phyloP scores from a whole-genome alignment of 2,888 invertebrate species.

The Acanthosoma haemorrhoidale region DNA sequence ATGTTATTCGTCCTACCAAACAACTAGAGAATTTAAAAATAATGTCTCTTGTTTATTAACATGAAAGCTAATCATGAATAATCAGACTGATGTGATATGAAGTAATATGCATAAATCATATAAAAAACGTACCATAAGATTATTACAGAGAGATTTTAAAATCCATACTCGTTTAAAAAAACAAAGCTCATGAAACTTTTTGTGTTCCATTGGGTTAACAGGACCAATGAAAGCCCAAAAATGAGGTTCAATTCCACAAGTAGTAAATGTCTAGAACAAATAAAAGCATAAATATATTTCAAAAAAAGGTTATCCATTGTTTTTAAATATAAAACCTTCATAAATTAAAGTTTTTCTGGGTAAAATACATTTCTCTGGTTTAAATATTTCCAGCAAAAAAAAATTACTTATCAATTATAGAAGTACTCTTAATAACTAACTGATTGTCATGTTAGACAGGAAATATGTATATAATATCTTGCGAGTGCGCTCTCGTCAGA shows the following conservation, averaged over 20 bases:
- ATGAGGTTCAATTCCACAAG: constrained; percentile 52
- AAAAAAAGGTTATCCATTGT: background rate
- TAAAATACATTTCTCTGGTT: too few relatives aligned
- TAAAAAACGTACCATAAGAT: constrained; percentile 41
- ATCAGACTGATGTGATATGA: too few relatives aligned
- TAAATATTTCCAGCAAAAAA: too few relatives aligned
- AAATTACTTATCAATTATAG: too few relatives aligned
- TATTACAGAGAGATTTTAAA: constrained; percentile 54
- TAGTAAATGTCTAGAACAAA: constrained; percentile 48
- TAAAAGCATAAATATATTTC: background rate
- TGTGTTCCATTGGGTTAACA: constrained; percentile 49
- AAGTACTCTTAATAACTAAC: too few relatives aligned
- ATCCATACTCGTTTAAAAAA: constrained; percentile 52
- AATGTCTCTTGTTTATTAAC: background rate
- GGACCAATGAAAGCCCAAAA: constrained; percentile 54
- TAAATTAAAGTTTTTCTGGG: background rate
- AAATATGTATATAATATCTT: too few relatives aligned
- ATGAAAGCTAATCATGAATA: too few relatives aligned
- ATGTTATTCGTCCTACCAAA: too few relatives aligned
- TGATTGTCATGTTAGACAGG: too few relatives aligned
- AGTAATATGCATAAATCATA: too few relatives aligned
- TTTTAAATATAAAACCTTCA: background rate
- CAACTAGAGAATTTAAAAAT: background rate
- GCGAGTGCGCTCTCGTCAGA: too few relatives aligned
- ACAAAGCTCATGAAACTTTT: constrained; percentile 51